Evolutionary conservation across 30 jellyfish, hydroid and myxozoan species (phyloP).

Genomic region (Rhopilema esculentum): DNA sequence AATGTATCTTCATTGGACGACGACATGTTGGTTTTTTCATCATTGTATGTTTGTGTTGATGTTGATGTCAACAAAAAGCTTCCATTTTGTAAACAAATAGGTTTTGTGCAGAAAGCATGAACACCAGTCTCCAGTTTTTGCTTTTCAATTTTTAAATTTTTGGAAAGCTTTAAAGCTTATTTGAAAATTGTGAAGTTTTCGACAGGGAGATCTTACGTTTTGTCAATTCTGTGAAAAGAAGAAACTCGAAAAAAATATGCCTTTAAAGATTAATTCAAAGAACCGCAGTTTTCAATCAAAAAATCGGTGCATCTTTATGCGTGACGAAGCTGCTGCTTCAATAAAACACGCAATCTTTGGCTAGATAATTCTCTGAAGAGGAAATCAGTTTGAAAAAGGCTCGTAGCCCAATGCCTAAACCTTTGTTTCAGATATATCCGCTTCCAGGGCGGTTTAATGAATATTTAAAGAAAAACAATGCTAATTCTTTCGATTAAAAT

Average conservation of each 20-base stretch:
- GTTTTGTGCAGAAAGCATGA: too few species aligned
- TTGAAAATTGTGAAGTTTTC: too few species aligned
- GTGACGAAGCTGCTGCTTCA: not conserved
- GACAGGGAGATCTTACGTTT: too few species aligned
- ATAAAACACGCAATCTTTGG: not conserved
- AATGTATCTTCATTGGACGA: too few species aligned
- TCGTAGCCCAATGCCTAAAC: not conserved
- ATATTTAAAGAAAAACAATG: not conserved
- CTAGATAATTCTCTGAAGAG: not conserved
- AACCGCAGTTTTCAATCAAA: not conserved
- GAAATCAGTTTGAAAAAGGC: not conserved
- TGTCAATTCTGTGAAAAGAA: not conserved
- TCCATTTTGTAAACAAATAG: too few species aligned
- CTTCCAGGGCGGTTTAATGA: not conserved
- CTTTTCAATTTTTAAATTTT: too few species aligned
- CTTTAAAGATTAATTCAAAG: not conserved
- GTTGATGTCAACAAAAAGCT: too few species aligned
- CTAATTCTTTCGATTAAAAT: not conserved
- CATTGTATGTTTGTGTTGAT: too few species aligned
- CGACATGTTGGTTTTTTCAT: too few species aligned
- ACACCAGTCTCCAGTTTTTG: too few species aligned
- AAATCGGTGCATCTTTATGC: not conserved
- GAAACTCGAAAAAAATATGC: not conserved
- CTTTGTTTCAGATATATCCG: not conserved
- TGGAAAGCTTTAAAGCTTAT: too few species aligned